These are phyloP conservation scores for Myiozetetes cayanensis DNA, from an alignment of 2,113 vertebrate species.

Conservation along the genomic window DNA sequence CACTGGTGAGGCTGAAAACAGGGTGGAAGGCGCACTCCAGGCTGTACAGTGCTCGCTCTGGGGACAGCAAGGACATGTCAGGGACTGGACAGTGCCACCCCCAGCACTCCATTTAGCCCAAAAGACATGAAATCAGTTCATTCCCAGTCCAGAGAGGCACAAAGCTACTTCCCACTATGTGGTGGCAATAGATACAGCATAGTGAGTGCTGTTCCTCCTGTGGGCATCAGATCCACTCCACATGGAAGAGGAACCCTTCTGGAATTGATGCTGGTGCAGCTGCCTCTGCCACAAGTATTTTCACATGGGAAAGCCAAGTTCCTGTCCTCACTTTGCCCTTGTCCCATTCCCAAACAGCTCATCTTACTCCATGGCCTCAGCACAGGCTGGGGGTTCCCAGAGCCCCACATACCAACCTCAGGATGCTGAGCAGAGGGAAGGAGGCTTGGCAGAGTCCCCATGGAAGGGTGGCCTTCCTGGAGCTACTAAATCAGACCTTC, in stretches of 20 bases:
- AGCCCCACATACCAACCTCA: background rate
- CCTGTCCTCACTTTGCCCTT: background rate
- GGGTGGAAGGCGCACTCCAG: conserved; percentile 96
- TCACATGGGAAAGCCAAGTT: background rate
- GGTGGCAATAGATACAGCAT: background rate
- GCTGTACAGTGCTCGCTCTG: conserved; percentile 92
- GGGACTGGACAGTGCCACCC: background rate
- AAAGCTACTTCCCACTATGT: accelerated
- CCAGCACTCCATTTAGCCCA: background rate
- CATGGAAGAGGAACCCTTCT: background rate
- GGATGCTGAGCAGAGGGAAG: background rate
- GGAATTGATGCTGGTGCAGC: background rate
- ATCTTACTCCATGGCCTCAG: background rate
- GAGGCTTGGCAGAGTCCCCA: background rate
- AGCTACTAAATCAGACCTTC: background rate
- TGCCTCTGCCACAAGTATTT: background rate
- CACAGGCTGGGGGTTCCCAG: background rate
- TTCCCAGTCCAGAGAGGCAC: background rate
- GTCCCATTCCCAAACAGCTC: background rate
- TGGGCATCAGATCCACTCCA: accelerated
- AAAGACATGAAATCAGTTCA: background rate
- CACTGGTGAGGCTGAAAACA: conserved; percentile 91
- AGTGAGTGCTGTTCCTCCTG: background rate
- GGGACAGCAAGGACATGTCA: background rate
- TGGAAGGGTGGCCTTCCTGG: background rate